Conservation (phyloP, 1,140 invertebrate genomes). For the Pseudoatta argentina region DNA sequence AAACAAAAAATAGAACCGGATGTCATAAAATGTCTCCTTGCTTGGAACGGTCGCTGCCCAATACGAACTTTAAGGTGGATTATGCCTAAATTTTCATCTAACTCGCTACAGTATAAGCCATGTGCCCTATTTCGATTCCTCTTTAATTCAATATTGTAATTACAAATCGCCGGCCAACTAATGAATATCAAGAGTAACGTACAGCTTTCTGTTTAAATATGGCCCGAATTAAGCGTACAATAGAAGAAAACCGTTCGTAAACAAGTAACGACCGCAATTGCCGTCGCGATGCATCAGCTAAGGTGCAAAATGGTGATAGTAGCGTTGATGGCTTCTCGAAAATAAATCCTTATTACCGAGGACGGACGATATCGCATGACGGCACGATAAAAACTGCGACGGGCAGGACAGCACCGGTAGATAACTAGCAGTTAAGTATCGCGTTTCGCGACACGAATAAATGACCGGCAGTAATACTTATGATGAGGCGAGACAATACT, state of each 20-base stretch:
- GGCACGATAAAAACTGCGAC: slow-evolving; percentile 64
- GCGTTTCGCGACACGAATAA: slow-evolving; percentile 29
- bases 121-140: slow-evolving; percentile 20
- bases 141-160: not conserved
- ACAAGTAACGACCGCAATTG: slow-evolving; percentile 25
- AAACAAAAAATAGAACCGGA: not conserved
- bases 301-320: not conserved
- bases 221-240: slow-evolving; percentile 47
- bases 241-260: slow-evolving; percentile 26
- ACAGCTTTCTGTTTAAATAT: slow-evolving; percentile 42
- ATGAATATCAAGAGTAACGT: slow-evolving; percentile 5
- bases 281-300: slow-evolving; percentile 22
- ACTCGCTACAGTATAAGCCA: slow-evolving; percentile 45
- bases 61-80: slow-evolving; percentile 38
- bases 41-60: slow-evolving; percentile 33
- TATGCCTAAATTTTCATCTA: slow-evolving; percentile 47
- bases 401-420: slow-evolving; percentile 16
- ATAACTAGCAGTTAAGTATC: slow-evolving; percentile 48
- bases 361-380: slow-evolving; percentile 62
- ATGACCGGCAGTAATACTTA: slow-evolving; percentile 70
- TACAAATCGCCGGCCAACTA: slow-evolving; percentile 34
- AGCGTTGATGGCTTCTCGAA: slow-evolving; percentile 12
- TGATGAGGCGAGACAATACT: slow-evolving; percentile 65
- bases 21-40: slow-evolving; percentile 26
- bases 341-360: slow-evolving; percentile 68